Evolutionary conservation across 2,888 invertebrate species (phyloP), one percentile per base, ranked within the genome.

Genomic region (Xanthostigma xanthostigma): DNA sequence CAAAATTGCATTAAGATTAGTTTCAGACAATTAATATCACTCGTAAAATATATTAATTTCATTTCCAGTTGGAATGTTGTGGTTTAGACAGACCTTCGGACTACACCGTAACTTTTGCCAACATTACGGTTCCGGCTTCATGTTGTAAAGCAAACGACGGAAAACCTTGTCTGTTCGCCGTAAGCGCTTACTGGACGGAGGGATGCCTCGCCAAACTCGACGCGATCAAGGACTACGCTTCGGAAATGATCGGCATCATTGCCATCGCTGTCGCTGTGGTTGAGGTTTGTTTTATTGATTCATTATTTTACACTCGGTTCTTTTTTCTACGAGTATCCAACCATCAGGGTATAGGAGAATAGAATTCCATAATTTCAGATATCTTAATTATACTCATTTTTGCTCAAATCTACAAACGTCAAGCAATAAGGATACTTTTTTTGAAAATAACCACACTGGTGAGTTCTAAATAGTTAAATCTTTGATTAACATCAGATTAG

Each of bases 141-240:
- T 48, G 48, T 37, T 48, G 48, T 43, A 48, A 42, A 42, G 45
- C 17, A 14, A 17, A 46, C 13, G 33, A 34, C 9, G 17, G 36
- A 9, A 17, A 36, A n/a, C n/a, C 27, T 27, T 48, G 48, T 10
- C 9, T 27, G 11, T 10, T 40, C 9, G 36, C 17, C 17, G 12
- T 36, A 3, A 8, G 10, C 27, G 12, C 17, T 17, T 42, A 42
- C 27, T 48, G 48, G 48, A 42, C 42, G 10, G 48, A 48, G n/a
- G 48, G 48, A 27, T 48, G 48, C 34, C 34, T 48, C 13, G 17
- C 12, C 36, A 48, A 48, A 48, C 34, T 48, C 9, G 48, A 48
- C 14, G 36, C 36, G 12, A 37, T 48, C 9, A 40, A 41, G 14
- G 35, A 37, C 12, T 36, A 36, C 33, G 35, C 36, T 17, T 42